Percentiles rank a stretch among this genome's conserved stretches.
Conservation (phyloP, 2,113 vertebrate genomes). For the Pangasianodon gigas region DNA sequence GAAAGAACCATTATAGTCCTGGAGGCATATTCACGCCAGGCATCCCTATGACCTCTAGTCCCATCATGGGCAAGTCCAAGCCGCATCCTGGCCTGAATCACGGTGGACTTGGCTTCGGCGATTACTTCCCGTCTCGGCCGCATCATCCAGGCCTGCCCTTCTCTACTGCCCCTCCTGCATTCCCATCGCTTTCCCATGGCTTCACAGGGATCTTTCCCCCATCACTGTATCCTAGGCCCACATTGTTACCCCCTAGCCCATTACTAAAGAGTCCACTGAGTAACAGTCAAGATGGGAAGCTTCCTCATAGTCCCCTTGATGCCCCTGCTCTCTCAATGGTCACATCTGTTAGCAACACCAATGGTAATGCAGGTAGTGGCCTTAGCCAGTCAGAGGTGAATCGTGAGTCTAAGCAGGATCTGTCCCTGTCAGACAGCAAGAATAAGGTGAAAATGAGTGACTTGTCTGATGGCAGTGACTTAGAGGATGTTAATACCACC, state of each 20-base stretch:
- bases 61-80: constrained; percentile 92
- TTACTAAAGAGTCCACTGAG: constrained; percentile 91
- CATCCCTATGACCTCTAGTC: constrained; percentile 88
- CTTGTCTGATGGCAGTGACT: constrained; percentile 92
- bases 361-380: constrained; percentile 65
- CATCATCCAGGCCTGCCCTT: constrained; percentile 87
- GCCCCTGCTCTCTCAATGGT: constrained; percentile 81
- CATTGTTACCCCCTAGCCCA: constrained; percentile 88
- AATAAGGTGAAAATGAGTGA: constrained; percentile 87
- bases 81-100: constrained; percentile 86
- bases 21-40: constrained; percentile 85
- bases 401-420: constrained; percentile 78
- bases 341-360: constrained; percentile 77
- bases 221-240: constrained; percentile 89
- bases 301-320: constrained; percentile 83
- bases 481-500: constrained; percentile 97
- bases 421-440: constrained; percentile 79
- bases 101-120: constrained; percentile 82
- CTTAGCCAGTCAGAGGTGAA: constrained; percentile 78
- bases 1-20: constrained; percentile 94
- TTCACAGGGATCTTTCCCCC: constrained; percentile 94
- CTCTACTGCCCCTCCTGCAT: constrained; percentile 78
- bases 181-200: constrained; percentile 79
- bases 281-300: constrained; percentile 84
- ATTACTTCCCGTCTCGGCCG: constrained; percentile 91